Conservation (phyloP, 2,888 invertebrate genomes). For the Thecocarcelia acutangulata region DNA sequence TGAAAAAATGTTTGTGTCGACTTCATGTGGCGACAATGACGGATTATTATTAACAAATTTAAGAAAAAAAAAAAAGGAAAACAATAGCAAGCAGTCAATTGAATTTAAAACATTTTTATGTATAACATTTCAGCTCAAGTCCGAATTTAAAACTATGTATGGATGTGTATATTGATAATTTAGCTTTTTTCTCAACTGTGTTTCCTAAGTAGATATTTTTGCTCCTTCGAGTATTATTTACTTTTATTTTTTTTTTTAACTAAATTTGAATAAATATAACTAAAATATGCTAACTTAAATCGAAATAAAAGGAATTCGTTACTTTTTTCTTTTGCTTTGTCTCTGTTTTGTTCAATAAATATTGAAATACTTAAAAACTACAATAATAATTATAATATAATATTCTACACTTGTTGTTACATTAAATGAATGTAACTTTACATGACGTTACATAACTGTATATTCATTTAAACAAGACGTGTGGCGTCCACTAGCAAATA, state of each 20-base stretch:
- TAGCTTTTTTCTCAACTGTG: no score
- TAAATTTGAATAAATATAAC: constrained; percentile 66
- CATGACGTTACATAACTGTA: constrained; percentile 7
- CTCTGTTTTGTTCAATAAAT: constrained; percentile 41
- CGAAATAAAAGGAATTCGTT: constrained; percentile 58
- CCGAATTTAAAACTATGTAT: no score
- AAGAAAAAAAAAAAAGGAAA: no score
- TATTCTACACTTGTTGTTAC: constrained; percentile 62
- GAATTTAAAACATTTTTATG: no score
- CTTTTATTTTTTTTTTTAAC: constrained; percentile 40
- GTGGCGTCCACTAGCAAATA: constrained; percentile 14
- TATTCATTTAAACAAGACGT: constrained; percentile 33
- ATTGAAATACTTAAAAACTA: constrained; percentile 64
- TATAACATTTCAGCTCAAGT: no score
- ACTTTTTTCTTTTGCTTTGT: constrained; percentile 2
- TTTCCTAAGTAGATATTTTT: no score
- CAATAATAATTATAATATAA: constrained; percentile 48
- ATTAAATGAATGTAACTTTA: constrained; percentile 29
- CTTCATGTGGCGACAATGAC: no score
- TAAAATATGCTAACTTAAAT: constrained; percentile 68
- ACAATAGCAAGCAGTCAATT: no score
- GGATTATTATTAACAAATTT: no score
- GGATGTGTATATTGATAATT: no score
- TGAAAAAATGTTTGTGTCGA: no score
- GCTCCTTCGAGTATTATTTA: constrained; percentile 12